Conservation (phyloP, 2,888 invertebrate genomes). For the Amphipyra tragopoginis region DNA sequence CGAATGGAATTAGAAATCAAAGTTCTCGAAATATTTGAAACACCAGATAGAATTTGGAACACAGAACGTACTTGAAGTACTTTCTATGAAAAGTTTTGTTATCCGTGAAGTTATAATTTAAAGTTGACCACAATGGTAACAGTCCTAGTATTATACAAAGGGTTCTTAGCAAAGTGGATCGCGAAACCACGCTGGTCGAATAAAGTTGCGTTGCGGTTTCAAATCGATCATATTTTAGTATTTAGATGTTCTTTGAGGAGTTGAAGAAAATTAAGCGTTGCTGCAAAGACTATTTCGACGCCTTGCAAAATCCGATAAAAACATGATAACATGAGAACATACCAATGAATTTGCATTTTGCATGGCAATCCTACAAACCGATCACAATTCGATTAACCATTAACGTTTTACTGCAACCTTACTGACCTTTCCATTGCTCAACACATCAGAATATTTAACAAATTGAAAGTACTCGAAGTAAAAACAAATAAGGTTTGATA, state of each 20-base stretch:
- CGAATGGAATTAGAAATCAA: too few relatives aligned
- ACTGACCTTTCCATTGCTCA: slow-evolving; percentile 39
- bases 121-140: slow-evolving; percentile 34
- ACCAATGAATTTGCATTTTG: slow-evolving; percentile 27
- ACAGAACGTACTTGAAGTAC: neutral
- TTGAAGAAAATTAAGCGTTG: neutral
- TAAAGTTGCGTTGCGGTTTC: slow-evolving; percentile 44
- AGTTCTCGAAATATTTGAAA: too few relatives aligned
- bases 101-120: slow-evolving; percentile 15
- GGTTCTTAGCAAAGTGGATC: slow-evolving; percentile 36
- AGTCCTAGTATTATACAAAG: slow-evolving; percentile 27
- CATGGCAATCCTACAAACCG: slow-evolving; percentile 21
- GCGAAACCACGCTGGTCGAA: slow-evolving; percentile 27
- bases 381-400: slow-evolving; percentile 32
- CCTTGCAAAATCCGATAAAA: slow-evolving; percentile 11
- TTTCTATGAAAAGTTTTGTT: neutral
- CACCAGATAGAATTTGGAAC: too few relatives aligned
- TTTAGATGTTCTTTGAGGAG: slow-evolving; percentile 4
- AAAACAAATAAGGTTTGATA: slow-evolving; percentile 27
- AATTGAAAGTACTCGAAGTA: slow-evolving; percentile 35
- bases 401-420: slow-evolving; percentile 21
- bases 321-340: slow-evolving; percentile 14
- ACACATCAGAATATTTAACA: slow-evolving; percentile 28
- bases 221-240: slow-evolving; percentile 29
- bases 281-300: too few relatives aligned